Evolutionary conservation across 1,140 invertebrate genomes (phyloP).

Genomic region (Danaus plexippus): DNA sequence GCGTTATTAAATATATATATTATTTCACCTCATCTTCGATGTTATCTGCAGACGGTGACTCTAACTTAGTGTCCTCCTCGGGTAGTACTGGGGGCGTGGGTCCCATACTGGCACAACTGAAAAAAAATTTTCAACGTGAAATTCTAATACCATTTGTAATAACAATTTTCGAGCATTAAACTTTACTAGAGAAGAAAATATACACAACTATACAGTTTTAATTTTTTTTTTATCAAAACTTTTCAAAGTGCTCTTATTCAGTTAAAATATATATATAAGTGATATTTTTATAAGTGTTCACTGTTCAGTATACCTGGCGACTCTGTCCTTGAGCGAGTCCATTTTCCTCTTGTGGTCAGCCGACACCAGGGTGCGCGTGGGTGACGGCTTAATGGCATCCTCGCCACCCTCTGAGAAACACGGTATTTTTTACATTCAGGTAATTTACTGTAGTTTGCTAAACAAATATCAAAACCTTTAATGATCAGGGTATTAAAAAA

Average conservation of each 20-base stretch:
- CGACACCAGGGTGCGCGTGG: constrained; percentile 72
- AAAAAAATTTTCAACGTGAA: constrained; percentile 5
- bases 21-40: no score
- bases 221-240: no score
- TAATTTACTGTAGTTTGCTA: not conserved
- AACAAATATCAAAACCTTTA: not conserved
- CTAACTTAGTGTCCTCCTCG: constrained; percentile 41
- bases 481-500: no score
- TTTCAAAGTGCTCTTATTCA: no score
- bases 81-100: constrained; percentile 34
- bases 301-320: constrained; percentile 58
- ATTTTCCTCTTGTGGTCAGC: constrained; percentile 78
- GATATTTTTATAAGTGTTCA: no score
- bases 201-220: no score
- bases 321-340: constrained; percentile 76
- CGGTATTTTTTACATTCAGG: no score
- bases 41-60: constrained; percentile 26
- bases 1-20: no score
- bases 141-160: not conserved
- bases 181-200: no score
- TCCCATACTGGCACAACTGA: constrained; percentile 42
- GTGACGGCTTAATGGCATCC: constrained; percentile 74
- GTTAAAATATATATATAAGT: no score
- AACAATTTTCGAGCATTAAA: no score
- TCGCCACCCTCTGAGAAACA: constrained; percentile 57